A percentile compares a stretch with the other conserved stretches of the same genome.
Conservation (phyloP, 2,113 vertebrate genomes). For the Crypturellus undulatus region DNA sequence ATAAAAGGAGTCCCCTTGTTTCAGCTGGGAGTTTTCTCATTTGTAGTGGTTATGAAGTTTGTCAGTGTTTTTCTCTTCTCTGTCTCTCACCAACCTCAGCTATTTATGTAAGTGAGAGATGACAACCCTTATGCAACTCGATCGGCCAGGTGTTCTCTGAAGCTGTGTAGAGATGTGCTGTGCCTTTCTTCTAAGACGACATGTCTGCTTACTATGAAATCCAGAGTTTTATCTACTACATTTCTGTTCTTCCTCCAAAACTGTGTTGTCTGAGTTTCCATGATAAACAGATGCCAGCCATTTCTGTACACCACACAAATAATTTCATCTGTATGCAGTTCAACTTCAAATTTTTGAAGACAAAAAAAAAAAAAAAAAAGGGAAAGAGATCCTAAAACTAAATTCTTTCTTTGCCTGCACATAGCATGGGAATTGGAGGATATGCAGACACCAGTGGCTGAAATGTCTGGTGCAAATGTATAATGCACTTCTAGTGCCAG, state of each 20-base stretch:
- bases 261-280: not conserved
- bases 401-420: not conserved
- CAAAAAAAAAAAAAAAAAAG: not conserved
- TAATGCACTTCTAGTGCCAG: not conserved
- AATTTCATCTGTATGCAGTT: not conserved
- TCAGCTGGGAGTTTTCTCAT: not conserved
- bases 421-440: rapidly evolving
- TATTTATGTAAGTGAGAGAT: not conserved
- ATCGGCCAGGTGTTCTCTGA: not conserved
- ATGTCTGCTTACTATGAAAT: not conserved
- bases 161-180: not conserved
- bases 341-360: not conserved
- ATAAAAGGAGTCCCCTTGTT: not conserved
- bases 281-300: not conserved
- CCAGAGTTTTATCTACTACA: not conserved
- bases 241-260: not conserved
- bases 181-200: not conserved
- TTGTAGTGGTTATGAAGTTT: not conserved
- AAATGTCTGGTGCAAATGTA: not conserved
- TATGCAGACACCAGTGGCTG: not conserved
- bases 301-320: not conserved
- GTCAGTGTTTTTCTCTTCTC: not conserved
- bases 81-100: not conserved
- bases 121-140: not conserved
- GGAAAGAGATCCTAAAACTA: not conserved